Evolutionary conservation across 2,888 invertebrate genomes (phyloP), one percentile per base, ranked within the genome.

Genomic region (Litoditis marina): DNA sequence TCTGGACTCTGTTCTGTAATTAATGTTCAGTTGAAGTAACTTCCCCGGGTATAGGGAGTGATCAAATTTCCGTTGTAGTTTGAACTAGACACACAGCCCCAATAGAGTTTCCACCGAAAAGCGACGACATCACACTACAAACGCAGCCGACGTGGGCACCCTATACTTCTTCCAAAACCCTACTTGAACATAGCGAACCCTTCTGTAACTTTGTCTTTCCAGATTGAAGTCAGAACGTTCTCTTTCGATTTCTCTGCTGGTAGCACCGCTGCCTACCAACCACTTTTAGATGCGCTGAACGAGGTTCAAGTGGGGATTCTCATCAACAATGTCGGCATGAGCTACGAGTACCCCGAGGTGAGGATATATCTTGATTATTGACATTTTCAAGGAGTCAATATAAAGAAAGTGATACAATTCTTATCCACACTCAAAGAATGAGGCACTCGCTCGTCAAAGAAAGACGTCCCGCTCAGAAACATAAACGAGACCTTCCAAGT

Each of bases 301-400:
- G 60, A 76, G 52, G 54, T 78, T 30, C 77, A 83, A 27, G 69
- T 82, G 28, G 73, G 74, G 46, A 59, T 74, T 50, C 66, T 82
- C 83, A 89, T 95, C 39, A 95, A 95, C 85, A 94, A 94, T 85
- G 92, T 94, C 1, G 94, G 94, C 25, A 88, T 92, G 78, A 90
- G 90, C 36, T 92, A 92, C 83, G 86, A 88, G 0, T 88, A 91
- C 84, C 94, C 94, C 0, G 91, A 92, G 64, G 86, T 68, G 27
- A 34, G 34, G 4, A 44, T 44, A 39, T 39, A 11, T 13, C 39
- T 13, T 11, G 39, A 39, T n/a, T n/a, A n/a, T n/a, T n/a, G n/a
- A n/a, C n/a, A n/a, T n/a, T n/a, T 0, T n/a, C 44, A 16, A 25
- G 8, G n/a, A 44, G 36, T 5, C 16, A 6, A 19, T 4, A n/a